A percentile compares a stretch with the other conserved stretches of the same genome.
These are phyloP conservation scores for Ammodytes marinus DNA, from an alignment of 2,113 vertebrate species.

Conservation along the genomic window DNA sequence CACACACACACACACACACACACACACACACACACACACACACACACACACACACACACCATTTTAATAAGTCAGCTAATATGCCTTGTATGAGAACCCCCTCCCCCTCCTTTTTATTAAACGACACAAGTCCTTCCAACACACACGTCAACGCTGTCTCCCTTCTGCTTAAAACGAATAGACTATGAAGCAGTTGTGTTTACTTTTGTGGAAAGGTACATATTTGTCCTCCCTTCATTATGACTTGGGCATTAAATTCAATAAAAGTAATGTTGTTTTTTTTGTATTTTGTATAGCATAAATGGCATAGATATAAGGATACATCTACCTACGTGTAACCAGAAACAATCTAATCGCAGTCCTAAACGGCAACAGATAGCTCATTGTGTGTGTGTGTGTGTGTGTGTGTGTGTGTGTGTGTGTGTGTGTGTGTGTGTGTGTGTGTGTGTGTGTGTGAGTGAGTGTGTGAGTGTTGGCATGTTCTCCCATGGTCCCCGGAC, in stretches of 20 bases:
- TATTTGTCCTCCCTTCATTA: not conserved
- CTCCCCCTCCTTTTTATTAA: not conserved
- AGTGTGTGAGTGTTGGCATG: not conserved
- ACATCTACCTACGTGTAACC: constrained; percentile 10
- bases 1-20: constrained; percentile 63
- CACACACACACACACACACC: constrained; percentile 65
- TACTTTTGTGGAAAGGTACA: not conserved
- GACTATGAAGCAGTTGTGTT: not conserved
- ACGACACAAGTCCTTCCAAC: constrained; percentile 4
- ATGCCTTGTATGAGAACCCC: constrained; percentile 5
- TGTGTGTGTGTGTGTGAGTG: not conserved
- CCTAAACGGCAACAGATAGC: constrained; percentile 36
- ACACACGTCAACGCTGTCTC: constrained; percentile 10
- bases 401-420: not conserved
- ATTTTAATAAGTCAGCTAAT: constrained; percentile 88
- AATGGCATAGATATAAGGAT: not conserved
- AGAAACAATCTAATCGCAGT: constrained; percentile 24
- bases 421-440: constrained; percentile 13
- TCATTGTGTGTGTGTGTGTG: constrained; percentile 10
- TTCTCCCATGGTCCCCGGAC: constrained; percentile 57
- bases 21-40: constrained; percentile 65
- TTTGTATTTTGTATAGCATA: not conserved
- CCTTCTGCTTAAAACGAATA: not conserved
- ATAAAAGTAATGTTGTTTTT: too few relatives aligned
- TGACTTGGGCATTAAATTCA: not conserved